These are phyloP conservation scores for Ophiodon elongatus DNA, from an alignment of 2,113 vertebrate species.

Conservation along the genomic window DNA sequence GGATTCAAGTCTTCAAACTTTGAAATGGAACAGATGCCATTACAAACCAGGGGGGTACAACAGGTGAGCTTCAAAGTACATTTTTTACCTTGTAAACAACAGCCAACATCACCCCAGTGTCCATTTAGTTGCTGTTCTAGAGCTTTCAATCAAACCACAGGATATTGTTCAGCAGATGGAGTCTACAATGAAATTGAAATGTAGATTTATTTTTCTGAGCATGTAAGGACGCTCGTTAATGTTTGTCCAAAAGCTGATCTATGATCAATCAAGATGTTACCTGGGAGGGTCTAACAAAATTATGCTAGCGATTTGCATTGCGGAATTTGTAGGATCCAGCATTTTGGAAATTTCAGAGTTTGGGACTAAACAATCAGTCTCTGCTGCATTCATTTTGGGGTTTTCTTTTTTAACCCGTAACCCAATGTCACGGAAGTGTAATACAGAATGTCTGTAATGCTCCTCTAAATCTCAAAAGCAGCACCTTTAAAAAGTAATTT, in stretches of 20 bases:
- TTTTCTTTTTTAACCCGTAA: neutral
- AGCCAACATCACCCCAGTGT: neutral
- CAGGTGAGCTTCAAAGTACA: neutral
- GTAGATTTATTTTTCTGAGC: neutral
- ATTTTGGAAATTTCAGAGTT: neutral
- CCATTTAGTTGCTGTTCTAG: neutral
- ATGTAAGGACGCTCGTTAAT: neutral
- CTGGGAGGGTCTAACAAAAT: neutral
- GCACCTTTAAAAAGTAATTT: neutral
- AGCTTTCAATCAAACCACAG: neutral
- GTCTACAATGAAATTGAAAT: neutral
- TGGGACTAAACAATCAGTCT: neutral
- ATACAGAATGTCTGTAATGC: neutral
- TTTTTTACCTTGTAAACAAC: neutral
- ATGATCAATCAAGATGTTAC: no score
- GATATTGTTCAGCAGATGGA: neutral
- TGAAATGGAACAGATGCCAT: no score
- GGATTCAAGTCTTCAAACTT: no score
- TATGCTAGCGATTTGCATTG: neutral
- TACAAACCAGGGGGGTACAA: no score
- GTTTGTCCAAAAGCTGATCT: neutral
- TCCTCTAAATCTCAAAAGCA: neutral
- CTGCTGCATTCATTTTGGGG: neutral
- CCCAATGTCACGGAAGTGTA: neutral
- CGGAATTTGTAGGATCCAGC: no score